A percentile compares a stretch with the other conserved stretches of the same genome.
These are phyloP conservation scores for Meiosimyza decipiens DNA, from an alignment of 2,888 invertebrate species.

Conservation along the genomic window DNA sequence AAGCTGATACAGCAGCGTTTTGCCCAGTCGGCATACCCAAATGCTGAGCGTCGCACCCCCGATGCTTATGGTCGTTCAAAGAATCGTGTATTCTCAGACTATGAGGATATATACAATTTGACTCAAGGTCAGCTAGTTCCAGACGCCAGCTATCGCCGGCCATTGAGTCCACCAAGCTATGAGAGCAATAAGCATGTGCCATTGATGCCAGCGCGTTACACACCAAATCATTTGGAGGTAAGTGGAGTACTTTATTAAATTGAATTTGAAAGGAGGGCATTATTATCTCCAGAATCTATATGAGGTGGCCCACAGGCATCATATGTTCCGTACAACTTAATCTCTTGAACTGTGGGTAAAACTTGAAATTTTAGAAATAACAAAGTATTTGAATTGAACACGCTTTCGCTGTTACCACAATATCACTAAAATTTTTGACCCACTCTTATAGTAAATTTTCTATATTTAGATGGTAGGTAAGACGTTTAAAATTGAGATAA, in stretches of 20 bases:
- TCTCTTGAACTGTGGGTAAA: too few species aligned
- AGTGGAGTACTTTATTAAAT: slow-evolving; percentile 40
- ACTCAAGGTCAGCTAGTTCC: slow-evolving; percentile 54
- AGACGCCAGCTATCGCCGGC: slow-evolving; percentile 70
- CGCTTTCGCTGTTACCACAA: too few species aligned
- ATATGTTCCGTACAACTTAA: too few species aligned
- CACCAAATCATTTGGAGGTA: slow-evolving; percentile 66
- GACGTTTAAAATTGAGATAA: too few species aligned
- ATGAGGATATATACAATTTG: slow-evolving; percentile 79
- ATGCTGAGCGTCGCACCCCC: slow-evolving; percentile 79
- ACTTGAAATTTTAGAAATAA: too few species aligned
- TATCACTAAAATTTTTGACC: too few species aligned
- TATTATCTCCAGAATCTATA: too few species aligned
- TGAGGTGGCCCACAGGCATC: too few species aligned
- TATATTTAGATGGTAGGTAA: too few species aligned
- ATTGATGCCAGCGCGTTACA: slow-evolving; percentile 57
- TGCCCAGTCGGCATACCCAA: slow-evolving; percentile 54
- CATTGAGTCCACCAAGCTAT: slow-evolving; percentile 72
- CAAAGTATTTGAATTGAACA: too few species aligned
- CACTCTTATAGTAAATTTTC: too few species aligned
- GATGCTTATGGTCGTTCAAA: slow-evolving; percentile 83
- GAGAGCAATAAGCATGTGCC: slow-evolving; percentile 65
- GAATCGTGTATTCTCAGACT: slow-evolving; percentile 71
- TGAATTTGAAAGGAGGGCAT: too few species aligned
- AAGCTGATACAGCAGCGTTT: slow-evolving; percentile 63